These are phyloP conservation scores for Agrochola lychnidis DNA, from an alignment of 2,888 invertebrate genomes.

Conservation along the genomic window DNA sequence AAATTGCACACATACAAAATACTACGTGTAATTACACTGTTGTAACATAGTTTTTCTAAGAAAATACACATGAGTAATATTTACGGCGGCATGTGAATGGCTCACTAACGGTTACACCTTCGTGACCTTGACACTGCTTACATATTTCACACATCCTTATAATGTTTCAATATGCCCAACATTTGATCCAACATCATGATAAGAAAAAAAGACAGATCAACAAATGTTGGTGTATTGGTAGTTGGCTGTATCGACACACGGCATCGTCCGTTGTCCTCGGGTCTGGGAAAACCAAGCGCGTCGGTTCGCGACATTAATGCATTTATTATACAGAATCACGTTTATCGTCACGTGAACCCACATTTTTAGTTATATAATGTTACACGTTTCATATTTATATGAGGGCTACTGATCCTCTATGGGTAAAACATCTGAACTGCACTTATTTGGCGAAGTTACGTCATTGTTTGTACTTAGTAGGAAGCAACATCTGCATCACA, in stretches of 20 bases:
- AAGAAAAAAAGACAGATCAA: background rate
- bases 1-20: conserved; percentile 1
- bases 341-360: conserved; percentile 51
- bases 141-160: conserved; percentile 26
- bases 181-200: conserved; percentile 33
- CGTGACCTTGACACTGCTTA: conserved; percentile 54
- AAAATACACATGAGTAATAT: conserved; percentile 43
- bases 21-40: background rate
- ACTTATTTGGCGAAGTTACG: conserved; percentile 11
- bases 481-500: conserved; percentile 20
- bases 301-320: conserved; percentile 55
- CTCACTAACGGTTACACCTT: conserved; percentile 39
- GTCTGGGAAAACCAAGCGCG: conserved; percentile 66
- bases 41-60: conserved; percentile 13
- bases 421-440: conserved; percentile 30
- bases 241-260: conserved; percentile 42
- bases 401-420: conserved; percentile 11
- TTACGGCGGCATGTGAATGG: conserved; percentile 34
- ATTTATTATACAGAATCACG: conserved; percentile 63
- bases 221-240: conserved; percentile 41
- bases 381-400: conserved; percentile 18
- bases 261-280: conserved; percentile 63
- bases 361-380: conserved; percentile 36
- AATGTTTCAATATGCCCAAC: conserved; percentile 36
- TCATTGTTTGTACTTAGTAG: background rate